Evolutionary conservation across 2,888 invertebrate genomes (phyloP).

Genomic region (Spodoptera exigua): DNA sequence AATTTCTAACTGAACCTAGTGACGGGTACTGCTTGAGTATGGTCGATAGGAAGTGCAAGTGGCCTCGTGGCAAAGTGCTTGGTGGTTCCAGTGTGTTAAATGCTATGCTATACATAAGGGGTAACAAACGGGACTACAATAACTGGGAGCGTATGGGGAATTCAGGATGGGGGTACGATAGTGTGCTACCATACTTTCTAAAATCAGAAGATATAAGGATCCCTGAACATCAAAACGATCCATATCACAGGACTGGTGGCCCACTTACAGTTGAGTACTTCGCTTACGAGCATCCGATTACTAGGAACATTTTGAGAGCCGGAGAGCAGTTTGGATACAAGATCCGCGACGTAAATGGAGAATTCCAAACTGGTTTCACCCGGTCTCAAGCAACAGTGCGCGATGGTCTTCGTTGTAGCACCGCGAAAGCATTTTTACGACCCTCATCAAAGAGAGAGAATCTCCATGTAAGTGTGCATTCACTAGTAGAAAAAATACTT

Average conservation of each 20-base stretch:
- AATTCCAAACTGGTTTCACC: slow-evolving; percentile 93
- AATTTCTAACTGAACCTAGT: slow-evolving; percentile 93
- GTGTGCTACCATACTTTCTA: slow-evolving; percentile 93
- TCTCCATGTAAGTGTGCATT: slow-evolving; percentile 92
- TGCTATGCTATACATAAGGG: slow-evolving; percentile 96
- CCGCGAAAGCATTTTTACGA: slow-evolving; percentile 94
- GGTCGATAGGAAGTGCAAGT: slow-evolving; percentile 91
- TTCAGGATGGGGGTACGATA: slow-evolving; percentile 94
- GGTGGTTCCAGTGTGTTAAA: slow-evolving; percentile 95
- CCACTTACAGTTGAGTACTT: slow-evolving; percentile 93
- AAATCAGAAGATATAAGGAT: slow-evolving; percentile 94
- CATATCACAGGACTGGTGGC: slow-evolving; percentile 92
- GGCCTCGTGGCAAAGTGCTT: slow-evolving; percentile 94
- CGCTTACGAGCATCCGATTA: slow-evolving; percentile 91
- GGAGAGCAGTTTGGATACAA: slow-evolving; percentile 92
- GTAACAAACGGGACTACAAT: slow-evolving; percentile 95
- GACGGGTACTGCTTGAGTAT: slow-evolving; percentile 91
- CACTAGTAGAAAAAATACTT: slow-evolving; percentile 91
- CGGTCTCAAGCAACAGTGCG: slow-evolving; percentile 93
- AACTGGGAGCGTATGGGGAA: slow-evolving; percentile 94
- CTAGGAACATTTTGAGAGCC: slow-evolving; percentile 91
- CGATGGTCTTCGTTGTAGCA: slow-evolving; percentile 94
- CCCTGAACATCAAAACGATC: slow-evolving; percentile 87
- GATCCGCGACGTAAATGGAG: slow-evolving; percentile 93
- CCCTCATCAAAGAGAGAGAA: slow-evolving; percentile 91